Evolutionary conservation across 2,797 vertebrate genomes (phyloP).

Genomic region (Aplochiton taeniatus): DNA sequence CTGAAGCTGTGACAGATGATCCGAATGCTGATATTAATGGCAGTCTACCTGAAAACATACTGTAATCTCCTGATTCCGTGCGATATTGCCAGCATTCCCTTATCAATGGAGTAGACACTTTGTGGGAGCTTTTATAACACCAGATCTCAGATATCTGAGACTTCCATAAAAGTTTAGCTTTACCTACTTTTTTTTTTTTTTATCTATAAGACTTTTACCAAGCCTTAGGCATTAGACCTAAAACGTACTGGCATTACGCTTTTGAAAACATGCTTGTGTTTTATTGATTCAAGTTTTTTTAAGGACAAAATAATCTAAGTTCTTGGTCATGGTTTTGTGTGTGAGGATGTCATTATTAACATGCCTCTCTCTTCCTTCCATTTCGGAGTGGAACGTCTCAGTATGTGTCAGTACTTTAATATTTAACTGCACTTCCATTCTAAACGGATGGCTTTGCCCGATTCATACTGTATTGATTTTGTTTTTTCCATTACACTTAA

Average conservation of each 20-base stretch:
- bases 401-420: background rate
- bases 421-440: background rate
- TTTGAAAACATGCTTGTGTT: background rate
- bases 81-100: slow-evolving; percentile 54
- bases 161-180: slow-evolving; percentile 44
- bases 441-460: background rate
- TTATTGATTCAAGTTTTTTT: background rate
- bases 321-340: slow-evolving; percentile 15
- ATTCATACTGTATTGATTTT: slow-evolving; percentile 37
- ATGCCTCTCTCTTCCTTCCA: slow-evolving; percentile 7
- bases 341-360: slow-evolving; percentile 35
- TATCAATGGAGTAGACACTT: slow-evolving; percentile 50
- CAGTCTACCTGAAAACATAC: slow-evolving; percentile 63
- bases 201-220: slow-evolving; percentile 38
- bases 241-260: background rate
- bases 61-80: slow-evolving; percentile 58
- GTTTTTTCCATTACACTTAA: slow-evolving; percentile 19
- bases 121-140: slow-evolving; percentile 36
- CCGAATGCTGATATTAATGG: slow-evolving; percentile 44
- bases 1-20: slow-evolving; percentile 70
- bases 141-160: slow-evolving; percentile 42
- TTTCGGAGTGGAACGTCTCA: slow-evolving; percentile 1
- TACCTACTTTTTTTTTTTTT: too few species aligned
- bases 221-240: slow-evolving; percentile 27
- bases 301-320: background rate